phyloP scores from a whole-genome alignment of 2,113 vertebrate genomes.

The Solenodon paradoxus region DNA sequence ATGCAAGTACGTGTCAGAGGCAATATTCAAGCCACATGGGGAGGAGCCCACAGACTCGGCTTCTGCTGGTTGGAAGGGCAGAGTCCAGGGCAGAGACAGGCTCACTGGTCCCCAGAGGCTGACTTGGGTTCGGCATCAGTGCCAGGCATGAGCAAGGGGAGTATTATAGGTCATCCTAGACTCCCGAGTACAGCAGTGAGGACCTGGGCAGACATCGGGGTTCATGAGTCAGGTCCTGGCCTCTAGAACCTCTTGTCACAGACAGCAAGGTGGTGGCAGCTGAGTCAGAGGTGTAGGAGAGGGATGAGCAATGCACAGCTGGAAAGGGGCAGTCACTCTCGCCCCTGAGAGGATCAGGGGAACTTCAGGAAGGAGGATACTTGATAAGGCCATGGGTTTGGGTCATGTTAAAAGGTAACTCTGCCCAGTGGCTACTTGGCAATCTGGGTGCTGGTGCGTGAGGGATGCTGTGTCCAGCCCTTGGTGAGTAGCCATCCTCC shows the following conservation, averaged over 20 bases:
- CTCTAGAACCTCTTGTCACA: background rate
- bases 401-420: background rate
- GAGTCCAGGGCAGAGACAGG: background rate
- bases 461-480: too few relatives aligned
- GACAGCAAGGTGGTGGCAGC: background rate
- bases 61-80: background rate
- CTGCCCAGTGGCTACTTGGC: background rate
- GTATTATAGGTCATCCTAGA: too few relatives aligned
- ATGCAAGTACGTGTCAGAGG: too few relatives aligned
- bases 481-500: background rate
- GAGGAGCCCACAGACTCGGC: background rate
- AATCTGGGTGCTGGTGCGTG: background rate
- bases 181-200: background rate
- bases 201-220: background rate
- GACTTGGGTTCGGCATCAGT: background rate
- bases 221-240: background rate
- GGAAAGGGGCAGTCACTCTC: background rate
- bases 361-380: background rate
- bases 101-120: background rate
- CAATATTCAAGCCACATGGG: too few relatives aligned
- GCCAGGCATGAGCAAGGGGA: background rate
- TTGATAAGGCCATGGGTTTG: background rate
- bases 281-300: background rate
- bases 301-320: too few relatives aligned
- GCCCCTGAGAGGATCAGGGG: background rate